Base-by-base conservation (phyloP, 2,797 vertebrate species). In the Notolabrus celidotus region DNA sequence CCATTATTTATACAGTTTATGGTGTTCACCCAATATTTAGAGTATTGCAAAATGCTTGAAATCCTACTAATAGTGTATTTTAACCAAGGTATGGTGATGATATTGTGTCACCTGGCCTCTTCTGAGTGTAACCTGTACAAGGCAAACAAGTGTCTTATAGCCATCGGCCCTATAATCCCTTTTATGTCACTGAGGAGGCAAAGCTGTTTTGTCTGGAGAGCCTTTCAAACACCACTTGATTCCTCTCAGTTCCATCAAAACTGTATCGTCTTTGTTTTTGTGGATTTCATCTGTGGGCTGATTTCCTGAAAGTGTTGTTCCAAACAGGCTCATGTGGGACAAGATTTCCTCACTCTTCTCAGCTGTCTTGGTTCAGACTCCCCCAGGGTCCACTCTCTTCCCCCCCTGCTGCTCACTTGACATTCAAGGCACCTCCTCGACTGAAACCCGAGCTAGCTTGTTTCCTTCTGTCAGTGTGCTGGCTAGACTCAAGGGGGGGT, bases 401-500 rank as follows among this genome's bases (percentile, higher is more conserved):
- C 45, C 46, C 72, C 68, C 68, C 77, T 56, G 67, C 73, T 69
- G 86, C 65, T 88, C 77, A 51, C 64, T 87, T 87, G 87, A 87
- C 80, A 85, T 83, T 82, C 78, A 69, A 70, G 53, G 49, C 74
- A 86, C 71, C 80, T 88, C 68, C 83, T 77, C 71, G 72, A 20
- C 49, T 79, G 92, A 89, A 92, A 93, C 80, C 41, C 31, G 88
- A 93, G 86, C 82, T 55, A 20, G 56, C 56, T 76, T 88, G 86
- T 93, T 89, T 86, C 89, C 61, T 64, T 79, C 69, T 73, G 76
- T 76, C 81, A 56, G 61, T 79, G 63, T 60, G 67, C 53, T 42
- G 61, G 70, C 54, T 36, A 57, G 46, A 76, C 64, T 76, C 64
- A 38, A 17, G 23, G 3, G 59, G 39, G 63, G 71, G 69, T 61